phyloP scores from a whole-genome alignment of 2,113 vertebrate species.

The Sterrhoptilus dennistouni region DNA sequence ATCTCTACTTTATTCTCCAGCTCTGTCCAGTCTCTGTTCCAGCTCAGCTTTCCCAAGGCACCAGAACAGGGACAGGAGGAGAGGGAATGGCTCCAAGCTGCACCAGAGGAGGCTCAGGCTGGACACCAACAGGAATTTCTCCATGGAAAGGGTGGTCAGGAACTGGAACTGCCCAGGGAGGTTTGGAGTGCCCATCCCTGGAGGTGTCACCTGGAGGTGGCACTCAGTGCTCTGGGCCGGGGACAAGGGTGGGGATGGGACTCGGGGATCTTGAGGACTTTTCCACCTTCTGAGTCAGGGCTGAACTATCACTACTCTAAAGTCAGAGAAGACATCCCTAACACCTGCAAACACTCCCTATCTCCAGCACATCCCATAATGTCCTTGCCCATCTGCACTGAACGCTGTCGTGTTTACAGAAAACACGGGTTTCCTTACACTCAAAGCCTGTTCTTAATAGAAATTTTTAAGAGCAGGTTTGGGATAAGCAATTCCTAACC shows the following conservation, averaged over 20 bases:
- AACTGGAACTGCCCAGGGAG: background rate
- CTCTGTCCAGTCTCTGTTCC: background rate
- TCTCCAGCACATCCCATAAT: background rate
- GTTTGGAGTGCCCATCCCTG: background rate
- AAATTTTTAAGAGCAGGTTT: background rate
- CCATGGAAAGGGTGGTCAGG: background rate
- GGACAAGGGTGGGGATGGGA: too few species aligned
- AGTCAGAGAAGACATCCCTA: background rate
- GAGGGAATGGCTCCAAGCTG: rapidly evolving
- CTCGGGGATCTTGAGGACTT: rapidly evolving
- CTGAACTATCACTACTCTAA: background rate
- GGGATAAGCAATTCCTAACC: background rate
- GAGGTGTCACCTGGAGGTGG: background rate
- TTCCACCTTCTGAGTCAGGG: background rate
- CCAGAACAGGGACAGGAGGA: background rate
- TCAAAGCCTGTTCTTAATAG: background rate
- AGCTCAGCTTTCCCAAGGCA: background rate
- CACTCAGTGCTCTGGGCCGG: background rate
- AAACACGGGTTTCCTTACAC: background rate
- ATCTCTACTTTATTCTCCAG: background rate
- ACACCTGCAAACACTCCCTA: background rate
- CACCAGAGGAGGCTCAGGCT: rapidly evolving
- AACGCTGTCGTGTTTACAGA: background rate
- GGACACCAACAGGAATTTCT: background rate
- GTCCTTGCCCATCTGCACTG: background rate